Evolutionary conservation across 2,888 invertebrate genomes (phyloP), one percentile per base, ranked within the genome.

Genomic region (Epistrophe grossulariae): DNA sequence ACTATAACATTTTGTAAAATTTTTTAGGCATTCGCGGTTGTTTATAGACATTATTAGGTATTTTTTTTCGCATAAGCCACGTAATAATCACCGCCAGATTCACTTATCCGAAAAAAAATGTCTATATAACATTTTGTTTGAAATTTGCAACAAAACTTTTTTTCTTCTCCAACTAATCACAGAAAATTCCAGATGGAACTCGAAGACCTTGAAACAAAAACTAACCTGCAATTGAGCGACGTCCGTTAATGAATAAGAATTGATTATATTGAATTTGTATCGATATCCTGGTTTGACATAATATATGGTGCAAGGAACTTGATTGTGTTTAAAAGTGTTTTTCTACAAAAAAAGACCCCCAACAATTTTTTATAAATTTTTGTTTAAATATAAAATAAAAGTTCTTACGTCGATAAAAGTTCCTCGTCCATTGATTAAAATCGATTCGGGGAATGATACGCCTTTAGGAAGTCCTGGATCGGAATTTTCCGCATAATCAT

Each of bases 401-500:
- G 4, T 9, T 2, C 43, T 80, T 79, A 90, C 90, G 45, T 89
- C 43, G 4, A 89, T 88, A 78, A 84, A 90, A 13, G 88, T 80
- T 6, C 92, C 92, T 0, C 89, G 84, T 1, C 92, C 92, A 88
- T 92, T 92, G 5, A 92, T 90, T 28, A 92, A 72, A 35, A 91
- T 60, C 1, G 90, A 89, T 45, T 90, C 89, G 0, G 92, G 91
- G 60, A 74, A 82, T 24, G 78, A 79, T n/a, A 90, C 91, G 7
- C 31, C 43, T 1, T 88, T 35, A 45, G 89, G 90, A 8, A 91
- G 82, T 0, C 92, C 92, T 0, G 91, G 92, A 76, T 74, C 89
- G 85, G 70, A 89, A 74, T 90, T 89, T 73, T 91, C 91, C 2
- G 90, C 95, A n/a, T 95, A 92, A 82, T 94, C 94, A 89, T 96